Evolutionary conservation across 2,113 vertebrate genomes (phyloP).

Genomic region (Phalacrocorax carbo): DNA sequence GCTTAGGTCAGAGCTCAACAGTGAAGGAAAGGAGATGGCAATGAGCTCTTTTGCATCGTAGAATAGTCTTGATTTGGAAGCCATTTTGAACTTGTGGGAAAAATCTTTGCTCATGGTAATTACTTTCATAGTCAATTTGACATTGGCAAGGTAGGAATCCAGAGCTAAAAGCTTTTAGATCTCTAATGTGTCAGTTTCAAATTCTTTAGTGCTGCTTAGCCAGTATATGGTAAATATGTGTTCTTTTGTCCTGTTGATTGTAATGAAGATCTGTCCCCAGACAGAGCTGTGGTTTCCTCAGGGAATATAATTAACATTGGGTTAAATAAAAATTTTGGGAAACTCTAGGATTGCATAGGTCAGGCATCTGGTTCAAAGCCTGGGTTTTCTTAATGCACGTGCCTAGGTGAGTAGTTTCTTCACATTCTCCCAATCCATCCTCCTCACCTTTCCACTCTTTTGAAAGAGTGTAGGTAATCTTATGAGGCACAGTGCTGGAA

Average conservation of each 20-base stretch:
- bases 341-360: not conserved
- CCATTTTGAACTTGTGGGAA: not conserved
- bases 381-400: not conserved
- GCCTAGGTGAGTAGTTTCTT: not conserved
- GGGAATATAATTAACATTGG: not conserved
- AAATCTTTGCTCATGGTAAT: not conserved
- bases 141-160: not conserved
- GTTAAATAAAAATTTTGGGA: not conserved
- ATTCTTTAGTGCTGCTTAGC: not conserved
- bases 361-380: not conserved
- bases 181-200: not conserved
- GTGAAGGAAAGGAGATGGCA: not conserved
- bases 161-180: not conserved
- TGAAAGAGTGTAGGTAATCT: not conserved
- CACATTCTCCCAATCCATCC: fast-evolving
- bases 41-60: not conserved
- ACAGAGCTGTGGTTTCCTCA: not conserved
- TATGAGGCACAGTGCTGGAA: not conserved
- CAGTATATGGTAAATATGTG: not conserved
- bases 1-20: not conserved
- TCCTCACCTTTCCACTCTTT: not conserved
- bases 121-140: not conserved
- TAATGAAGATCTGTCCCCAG: not conserved
- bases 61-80: not conserved
- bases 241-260: not conserved